Evolutionary conservation across 2,888 invertebrate species (phyloP), one percentile per base, ranked within the genome.

Genomic region (Brachyopa scutellaris): DNA sequence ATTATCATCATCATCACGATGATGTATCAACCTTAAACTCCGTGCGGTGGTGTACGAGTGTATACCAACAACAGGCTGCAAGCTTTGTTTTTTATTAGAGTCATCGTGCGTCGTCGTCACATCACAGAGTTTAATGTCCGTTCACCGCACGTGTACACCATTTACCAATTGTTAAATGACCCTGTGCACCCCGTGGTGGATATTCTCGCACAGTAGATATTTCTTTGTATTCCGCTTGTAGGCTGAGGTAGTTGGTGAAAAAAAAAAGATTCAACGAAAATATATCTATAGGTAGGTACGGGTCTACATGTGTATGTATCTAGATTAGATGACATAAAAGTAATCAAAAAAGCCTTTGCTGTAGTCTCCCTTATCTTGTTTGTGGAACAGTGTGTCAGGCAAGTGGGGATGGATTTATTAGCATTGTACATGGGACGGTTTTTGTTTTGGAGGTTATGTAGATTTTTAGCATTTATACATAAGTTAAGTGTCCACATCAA

Each of bases 111-210:
- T 62, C 45, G 80, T 69, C 62, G 74, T 80, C 79, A 69, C 42
- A 67, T 74, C 55, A 38, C 8, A 74, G 62, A 59, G 74, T 83
- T 67, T 83, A 78, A 53, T 72, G 83, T 55, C 83, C 62, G 72
- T 73, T 69, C 38, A 31, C 67, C 72, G 78, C 83, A 83, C 83
- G 83, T 83, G 83, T 78, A 73, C 72, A 69, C 67, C 49, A 78
- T 83, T 83, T 78, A 57, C 42, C 72, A 42, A 31, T 23, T 59
- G 51, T 29, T 66, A 47, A 55, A 33, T 77, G 77, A 70, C 70
- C 70, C 40, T 69, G 49, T 74, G 45, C 55, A 49, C 47, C 36
- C 47, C 29, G 15, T 74, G 47, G 31, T n/a, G n/a, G n/a, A n/a
- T n/a, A n/a, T n/a, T n/a, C n/a, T n/a, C n/a, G 19, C 23, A 31